These are phyloP conservation scores for Cairina moschata DNA, from an alignment of 2,113 vertebrate species.

Conservation along the genomic window DNA sequence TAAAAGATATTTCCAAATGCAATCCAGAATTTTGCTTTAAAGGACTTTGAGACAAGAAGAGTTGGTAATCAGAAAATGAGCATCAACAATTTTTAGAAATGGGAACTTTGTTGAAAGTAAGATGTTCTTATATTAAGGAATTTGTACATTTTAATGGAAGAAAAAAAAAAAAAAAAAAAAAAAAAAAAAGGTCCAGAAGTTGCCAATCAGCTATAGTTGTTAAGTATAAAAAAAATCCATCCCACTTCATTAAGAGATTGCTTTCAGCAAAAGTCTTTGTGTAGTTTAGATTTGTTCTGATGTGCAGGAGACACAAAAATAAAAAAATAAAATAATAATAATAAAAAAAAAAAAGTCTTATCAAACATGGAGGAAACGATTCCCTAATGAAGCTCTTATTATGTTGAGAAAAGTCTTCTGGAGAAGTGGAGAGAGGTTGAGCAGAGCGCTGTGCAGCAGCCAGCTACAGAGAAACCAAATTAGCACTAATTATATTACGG, in stretches of 20 bases:
- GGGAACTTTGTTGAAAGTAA: not conserved
- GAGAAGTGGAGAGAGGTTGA: slow-evolving; percentile 7
- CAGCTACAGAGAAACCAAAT: slow-evolving; percentile 75
- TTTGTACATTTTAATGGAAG: rapidly evolving
- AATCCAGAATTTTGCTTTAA: not conserved
- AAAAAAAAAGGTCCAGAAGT: not conserved
- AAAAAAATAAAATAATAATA: not conserved
- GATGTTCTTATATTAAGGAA: not conserved
- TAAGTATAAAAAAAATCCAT: not conserved
- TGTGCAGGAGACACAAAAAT: not conserved
- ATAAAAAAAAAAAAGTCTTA: not conserved
- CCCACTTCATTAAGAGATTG: not conserved
- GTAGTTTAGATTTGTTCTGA: not conserved
- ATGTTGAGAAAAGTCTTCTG: not conserved
- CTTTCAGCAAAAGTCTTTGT: not conserved
- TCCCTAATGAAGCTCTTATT: not conserved
- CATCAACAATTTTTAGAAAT: not conserved
- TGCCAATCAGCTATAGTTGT: not conserved
- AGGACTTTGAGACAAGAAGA: not conserved
- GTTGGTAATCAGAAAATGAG: not conserved
- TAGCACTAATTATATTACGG: slow-evolving; percentile 75
- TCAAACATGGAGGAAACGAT: not conserved
- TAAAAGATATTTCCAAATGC: not conserved
- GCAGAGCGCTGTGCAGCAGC: slow-evolving; percentile 19
- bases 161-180: no score